phyloP scores from a whole-genome alignment of 2,888 invertebrate genomes.

The Drymonia ruficornis region DNA sequence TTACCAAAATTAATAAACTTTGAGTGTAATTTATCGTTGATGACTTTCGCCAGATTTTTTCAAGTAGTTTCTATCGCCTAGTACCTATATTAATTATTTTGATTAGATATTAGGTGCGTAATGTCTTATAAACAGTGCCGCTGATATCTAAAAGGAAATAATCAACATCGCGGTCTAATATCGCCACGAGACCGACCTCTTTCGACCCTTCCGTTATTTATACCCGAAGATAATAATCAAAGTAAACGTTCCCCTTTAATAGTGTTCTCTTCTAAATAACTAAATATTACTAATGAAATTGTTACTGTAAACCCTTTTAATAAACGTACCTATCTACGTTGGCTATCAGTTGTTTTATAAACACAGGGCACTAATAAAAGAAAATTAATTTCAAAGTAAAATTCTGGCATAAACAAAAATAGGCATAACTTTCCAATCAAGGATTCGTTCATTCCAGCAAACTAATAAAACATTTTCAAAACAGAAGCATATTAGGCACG shows the following conservation, averaged over 20 bases:
- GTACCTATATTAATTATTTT: background rate
- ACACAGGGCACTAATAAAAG: background rate
- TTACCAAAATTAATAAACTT: conserved; percentile 23
- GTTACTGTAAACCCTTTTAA: background rate
- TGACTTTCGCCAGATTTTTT: background rate
- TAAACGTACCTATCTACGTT: background rate
- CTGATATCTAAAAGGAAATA: conserved; percentile 27
- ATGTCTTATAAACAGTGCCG: conserved; percentile 13
- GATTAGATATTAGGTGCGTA: conserved; percentile 4
- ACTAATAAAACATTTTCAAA: conserved; percentile 31
- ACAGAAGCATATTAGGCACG: conserved; percentile 32
- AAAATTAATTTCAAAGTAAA: background rate
- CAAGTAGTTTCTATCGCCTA: background rate
- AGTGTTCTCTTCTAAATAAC: conserved; percentile 15
- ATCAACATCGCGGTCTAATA: conserved; percentile 29
- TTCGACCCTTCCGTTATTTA: conserved; percentile 34
- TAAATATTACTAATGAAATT: conserved; percentile 7
- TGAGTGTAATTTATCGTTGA: conserved; percentile 10
- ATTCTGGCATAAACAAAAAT: background rate
- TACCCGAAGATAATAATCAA: conserved; percentile 22
- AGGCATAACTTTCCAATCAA: background rate
- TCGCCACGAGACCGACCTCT: conserved; percentile 33
- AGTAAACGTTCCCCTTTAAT: conserved; percentile 17
- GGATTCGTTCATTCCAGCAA: conserved; percentile 13
- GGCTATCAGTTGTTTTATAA: background rate